Evolutionary conservation across 2,797 vertebrate genomes (phyloP).

Genomic region (Coregonus suidteri): DNA sequence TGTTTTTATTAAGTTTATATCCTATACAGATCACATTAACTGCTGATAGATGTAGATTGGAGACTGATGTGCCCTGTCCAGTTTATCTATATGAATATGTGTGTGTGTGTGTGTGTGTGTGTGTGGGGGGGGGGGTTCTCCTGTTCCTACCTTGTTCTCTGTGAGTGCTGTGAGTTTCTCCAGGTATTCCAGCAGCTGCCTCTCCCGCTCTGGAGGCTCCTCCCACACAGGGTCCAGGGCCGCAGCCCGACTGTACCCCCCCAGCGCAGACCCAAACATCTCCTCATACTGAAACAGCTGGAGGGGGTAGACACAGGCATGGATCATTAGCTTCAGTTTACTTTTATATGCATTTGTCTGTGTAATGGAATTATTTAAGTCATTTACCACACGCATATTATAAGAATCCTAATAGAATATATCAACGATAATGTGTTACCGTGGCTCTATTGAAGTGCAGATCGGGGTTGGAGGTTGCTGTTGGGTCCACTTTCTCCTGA

Average conservation of each 20-base stretch:
- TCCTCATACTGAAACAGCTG: constrained; percentile 90
- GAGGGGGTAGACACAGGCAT: not conserved
- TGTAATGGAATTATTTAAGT: too few relatives aligned
- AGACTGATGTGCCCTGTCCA: too few relatives aligned
- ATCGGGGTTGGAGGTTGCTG: constrained; percentile 84
- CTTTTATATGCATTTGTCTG: too few relatives aligned
- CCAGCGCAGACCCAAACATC: constrained; percentile 84
- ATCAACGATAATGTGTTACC: constrained; percentile 28
- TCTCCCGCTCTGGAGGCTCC: constrained; percentile 80
- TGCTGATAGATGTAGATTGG: too few relatives aligned
- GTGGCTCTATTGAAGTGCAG: constrained; percentile 88
- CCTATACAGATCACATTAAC: too few relatives aligned
- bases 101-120: too few relatives aligned
- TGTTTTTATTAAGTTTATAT: too few relatives aligned
- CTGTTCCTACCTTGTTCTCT: constrained; percentile 79
- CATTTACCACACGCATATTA: not conserved
- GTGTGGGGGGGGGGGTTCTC: not conserved
- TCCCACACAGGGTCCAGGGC: constrained; percentile 83
- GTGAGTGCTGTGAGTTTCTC: constrained; percentile 78
- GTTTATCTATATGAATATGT: not conserved
- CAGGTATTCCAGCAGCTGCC: constrained; percentile 84
- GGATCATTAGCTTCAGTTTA: not conserved
- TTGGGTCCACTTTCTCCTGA: constrained; percentile 86
- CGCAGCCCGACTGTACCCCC: constrained; percentile 81
- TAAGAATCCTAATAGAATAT: not conserved